Evolutionary conservation across 2,888 invertebrate genomes (phyloP).

Genomic region (Thysanoteuthis rhombus): DNA sequence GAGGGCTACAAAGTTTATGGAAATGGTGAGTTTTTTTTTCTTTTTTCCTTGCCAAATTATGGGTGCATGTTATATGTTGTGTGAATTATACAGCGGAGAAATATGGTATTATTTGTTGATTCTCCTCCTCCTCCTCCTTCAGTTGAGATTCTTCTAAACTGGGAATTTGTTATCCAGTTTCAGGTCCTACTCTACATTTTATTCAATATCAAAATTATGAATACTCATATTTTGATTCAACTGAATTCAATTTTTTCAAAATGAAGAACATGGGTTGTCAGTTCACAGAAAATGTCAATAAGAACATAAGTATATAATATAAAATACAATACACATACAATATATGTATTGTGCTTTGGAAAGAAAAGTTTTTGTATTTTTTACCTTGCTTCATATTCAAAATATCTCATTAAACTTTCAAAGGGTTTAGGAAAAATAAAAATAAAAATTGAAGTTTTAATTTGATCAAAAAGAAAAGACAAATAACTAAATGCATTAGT

Average conservation of each 20-base stretch:
- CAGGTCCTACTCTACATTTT: neutral
- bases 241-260: neutral
- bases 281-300: neutral
- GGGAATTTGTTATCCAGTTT: neutral
- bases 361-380: neutral
- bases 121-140: neutral
- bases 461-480: neutral
- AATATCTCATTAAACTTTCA: neutral
- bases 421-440: neutral
- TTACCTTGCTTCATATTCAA: neutral
- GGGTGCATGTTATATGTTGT: no score
- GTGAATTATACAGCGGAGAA: no score
- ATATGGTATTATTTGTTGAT: neutral
- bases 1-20: no score
- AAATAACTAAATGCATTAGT: neutral
- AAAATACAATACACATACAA: neutral
- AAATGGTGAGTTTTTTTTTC: no score
- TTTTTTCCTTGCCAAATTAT: no score
- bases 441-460: neutral
- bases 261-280: neutral
- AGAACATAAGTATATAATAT: neutral
- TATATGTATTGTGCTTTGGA: neutral
- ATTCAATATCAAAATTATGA: neutral
- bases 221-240: neutral
- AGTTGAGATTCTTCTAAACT: neutral